phyloP scores from a whole-genome alignment of 2,113 vertebrate genomes.

The Glaucidium brasilianum region DNA sequence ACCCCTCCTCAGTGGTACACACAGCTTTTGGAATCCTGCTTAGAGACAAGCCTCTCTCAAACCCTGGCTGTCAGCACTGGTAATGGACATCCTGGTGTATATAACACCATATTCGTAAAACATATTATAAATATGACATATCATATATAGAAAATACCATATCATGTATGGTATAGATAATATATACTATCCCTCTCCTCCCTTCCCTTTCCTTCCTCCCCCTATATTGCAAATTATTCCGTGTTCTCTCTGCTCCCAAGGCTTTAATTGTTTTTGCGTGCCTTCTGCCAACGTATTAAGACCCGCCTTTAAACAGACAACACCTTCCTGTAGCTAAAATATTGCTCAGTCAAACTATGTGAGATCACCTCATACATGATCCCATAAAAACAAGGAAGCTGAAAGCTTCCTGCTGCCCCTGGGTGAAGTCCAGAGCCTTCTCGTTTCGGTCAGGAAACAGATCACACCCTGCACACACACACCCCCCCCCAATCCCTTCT shows the following conservation, averaged over 20 bases:
- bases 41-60: neutral
- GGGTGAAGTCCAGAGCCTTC: neutral
- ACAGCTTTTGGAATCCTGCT: neutral
- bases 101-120: too few species aligned
- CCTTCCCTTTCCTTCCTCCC: neutral
- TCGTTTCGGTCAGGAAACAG: neutral
- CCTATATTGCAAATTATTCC: neutral
- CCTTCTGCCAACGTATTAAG: neutral
- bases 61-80: neutral
- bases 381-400: neutral
- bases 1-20: fast-evolving
- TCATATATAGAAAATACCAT: neutral
- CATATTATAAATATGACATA: neutral
- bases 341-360: neutral
- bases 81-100: neutral
- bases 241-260: neutral
- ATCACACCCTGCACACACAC: neutral
- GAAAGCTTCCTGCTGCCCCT: neutral
- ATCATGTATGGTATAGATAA: too few species aligned
- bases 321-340: neutral
- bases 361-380: neutral
- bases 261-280: neutral
- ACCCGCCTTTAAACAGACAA: neutral
- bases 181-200: neutral
- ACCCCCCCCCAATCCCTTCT: too few species aligned